phyloP scores from a whole-genome alignment of 1,140 invertebrate genomes.

The Pseudomyrmex sp. region DNA sequence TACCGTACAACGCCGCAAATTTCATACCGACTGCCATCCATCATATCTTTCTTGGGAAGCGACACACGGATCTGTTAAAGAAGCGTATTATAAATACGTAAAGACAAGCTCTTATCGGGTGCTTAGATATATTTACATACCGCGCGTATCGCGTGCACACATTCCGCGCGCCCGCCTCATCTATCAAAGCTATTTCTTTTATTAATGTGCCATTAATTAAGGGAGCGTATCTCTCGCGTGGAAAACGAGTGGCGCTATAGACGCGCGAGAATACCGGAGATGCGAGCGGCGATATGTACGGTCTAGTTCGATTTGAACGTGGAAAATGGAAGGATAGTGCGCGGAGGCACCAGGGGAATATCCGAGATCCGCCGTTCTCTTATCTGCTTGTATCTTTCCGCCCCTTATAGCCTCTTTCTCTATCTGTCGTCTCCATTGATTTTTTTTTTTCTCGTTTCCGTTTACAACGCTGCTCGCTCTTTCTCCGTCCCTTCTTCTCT shows the following conservation, averaged over 20 bases:
- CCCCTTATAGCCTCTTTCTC: slow-evolving; percentile 9
- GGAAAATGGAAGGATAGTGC: slow-evolving; percentile 20
- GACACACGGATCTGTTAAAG: background rate
- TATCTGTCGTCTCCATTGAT: slow-evolving; percentile 45
- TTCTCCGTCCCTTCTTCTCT: background rate
- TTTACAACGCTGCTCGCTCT: slow-evolving; percentile 53
- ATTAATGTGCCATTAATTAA: slow-evolving; percentile 41
- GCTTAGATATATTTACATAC: background rate
- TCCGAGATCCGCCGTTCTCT: slow-evolving; percentile 24
- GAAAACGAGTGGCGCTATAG: background rate
- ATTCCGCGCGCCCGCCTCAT: background rate
- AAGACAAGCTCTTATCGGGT: background rate
- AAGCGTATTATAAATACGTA: background rate
- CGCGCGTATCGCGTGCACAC: background rate
- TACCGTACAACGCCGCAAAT: background rate
- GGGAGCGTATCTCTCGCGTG: background rate
- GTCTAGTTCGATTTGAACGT: slow-evolving; percentile 35
- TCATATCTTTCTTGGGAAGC: background rate
- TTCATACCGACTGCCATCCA: background rate
- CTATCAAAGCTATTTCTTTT: background rate
- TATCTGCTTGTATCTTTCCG: slow-evolving; percentile 41
- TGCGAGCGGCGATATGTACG: slow-evolving; percentile 9
- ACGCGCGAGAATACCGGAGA: slow-evolving; percentile 25
- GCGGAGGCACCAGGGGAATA: background rate
- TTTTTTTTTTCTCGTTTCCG: slow-evolving; percentile 65